These are phyloP conservation scores for Mastigias papua DNA, from an alignment of 30 jellyfish, hydroid and myxozoan genomes.

Conservation along the genomic window DNA sequence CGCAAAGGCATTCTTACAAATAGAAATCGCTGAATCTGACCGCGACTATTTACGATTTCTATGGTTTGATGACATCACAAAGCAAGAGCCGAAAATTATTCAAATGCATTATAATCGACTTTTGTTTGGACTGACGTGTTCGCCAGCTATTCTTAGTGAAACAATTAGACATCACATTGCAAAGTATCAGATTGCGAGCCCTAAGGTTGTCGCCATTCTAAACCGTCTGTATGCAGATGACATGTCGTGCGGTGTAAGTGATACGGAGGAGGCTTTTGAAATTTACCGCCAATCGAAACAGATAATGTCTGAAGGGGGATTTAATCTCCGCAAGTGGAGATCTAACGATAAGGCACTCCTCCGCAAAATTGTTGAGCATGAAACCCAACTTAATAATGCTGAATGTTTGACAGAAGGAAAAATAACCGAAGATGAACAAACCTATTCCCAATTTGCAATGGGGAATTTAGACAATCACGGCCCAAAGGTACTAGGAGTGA, in stretches of 20 bases:
- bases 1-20: conserved; percentile 29
- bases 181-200: background rate
- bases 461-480: background rate
- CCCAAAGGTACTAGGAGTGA: conserved; percentile 2
- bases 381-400: background rate
- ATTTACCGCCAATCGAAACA: conserved; percentile 27
- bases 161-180: conserved; percentile 42
- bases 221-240: conserved; percentile 39
- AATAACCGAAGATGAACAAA: conserved; percentile 14
- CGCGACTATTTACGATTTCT: conserved; percentile 33
- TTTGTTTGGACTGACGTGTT: conserved; percentile 16
- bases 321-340: conserved; percentile 44
- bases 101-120: conserved; percentile 1
- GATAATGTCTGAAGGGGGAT: conserved; percentile 32
- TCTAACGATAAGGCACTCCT: conserved; percentile 1
- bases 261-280: conserved; percentile 36
- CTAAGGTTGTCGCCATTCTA: conserved; percentile 20
- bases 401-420: background rate
- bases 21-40: background rate
- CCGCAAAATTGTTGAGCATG: background rate
- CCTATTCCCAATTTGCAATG: background rate
- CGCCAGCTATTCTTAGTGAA: conserved; percentile 37
- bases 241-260: conserved; percentile 22
- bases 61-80: conserved; percentile 33
- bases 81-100: conserved; percentile 15